Percentiles rank a stretch among this genome's conserved stretches.
These are phyloP conservation scores for Pithys albifrons DNA, from an alignment of 2,113 vertebrate genomes.

Conservation along the genomic window DNA sequence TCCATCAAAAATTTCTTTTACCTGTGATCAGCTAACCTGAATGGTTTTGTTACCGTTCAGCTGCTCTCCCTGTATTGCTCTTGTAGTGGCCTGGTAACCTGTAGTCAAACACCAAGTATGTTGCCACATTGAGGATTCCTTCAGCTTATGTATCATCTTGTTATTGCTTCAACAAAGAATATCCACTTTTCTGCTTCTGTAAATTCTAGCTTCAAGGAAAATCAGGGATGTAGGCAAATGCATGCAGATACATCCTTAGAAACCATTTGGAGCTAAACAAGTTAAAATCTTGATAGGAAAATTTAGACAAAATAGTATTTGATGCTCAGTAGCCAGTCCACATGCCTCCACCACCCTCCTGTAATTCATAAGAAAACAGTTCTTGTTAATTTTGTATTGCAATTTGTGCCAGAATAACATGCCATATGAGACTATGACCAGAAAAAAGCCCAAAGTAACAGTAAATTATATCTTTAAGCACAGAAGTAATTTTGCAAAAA, in stretches of 20 bases:
- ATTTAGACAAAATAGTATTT: not conserved
- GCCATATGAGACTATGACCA: not conserved
- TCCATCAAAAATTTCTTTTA: not conserved
- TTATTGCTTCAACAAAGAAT: not conserved
- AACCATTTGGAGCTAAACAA: not conserved
- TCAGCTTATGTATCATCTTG: not conserved
- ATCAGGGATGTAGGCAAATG: not conserved
- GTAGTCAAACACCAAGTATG: accelerated
- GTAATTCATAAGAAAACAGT: not conserved
- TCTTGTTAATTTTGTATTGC: accelerated
- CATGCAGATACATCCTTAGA: not conserved
- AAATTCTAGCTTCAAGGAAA: not conserved
- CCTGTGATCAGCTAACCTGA: not conserved
- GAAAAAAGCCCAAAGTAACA: not conserved
- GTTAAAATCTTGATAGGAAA: not conserved
- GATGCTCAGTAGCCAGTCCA: not conserved
- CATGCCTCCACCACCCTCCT: accelerated
- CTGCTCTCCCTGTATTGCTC: not conserved
- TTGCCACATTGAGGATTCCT: not conserved
- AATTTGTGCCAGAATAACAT: not conserved
- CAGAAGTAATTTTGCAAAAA: not conserved
- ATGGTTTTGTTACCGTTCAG: not conserved
- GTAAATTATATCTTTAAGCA: not conserved
- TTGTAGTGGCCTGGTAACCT: not conserved
- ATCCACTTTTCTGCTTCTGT: not conserved